Evolutionary conservation across 1,140 invertebrate genomes (phyloP).

Genomic region (Globodera ellingtonae): DNA sequence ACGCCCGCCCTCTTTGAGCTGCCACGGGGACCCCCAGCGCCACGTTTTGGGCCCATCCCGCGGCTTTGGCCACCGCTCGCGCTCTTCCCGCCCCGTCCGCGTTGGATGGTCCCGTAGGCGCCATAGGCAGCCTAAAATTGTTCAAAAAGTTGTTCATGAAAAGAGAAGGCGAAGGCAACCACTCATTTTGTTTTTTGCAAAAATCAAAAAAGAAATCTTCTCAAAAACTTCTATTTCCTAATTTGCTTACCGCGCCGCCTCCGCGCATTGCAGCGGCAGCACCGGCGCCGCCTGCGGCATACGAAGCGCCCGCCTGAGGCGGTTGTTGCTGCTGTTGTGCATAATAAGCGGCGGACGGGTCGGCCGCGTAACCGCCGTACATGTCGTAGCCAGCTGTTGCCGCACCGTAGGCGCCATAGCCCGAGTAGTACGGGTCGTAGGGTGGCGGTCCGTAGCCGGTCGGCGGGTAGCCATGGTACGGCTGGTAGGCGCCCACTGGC

Average conservation of each 20-base stretch:
- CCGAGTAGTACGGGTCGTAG: constrained; percentile 31
- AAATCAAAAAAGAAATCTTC: too few species aligned
- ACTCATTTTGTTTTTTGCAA: too few species aligned
- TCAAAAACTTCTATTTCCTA: too few species aligned
- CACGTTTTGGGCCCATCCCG: constrained; percentile 43
- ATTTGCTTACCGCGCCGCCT: not conserved
- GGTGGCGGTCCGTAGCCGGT: constrained; percentile 27
- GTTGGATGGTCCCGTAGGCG: constrained; percentile 22
- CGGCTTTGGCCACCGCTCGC: constrained; percentile 15
- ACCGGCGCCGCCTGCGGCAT: constrained; percentile 26
- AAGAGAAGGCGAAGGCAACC: too few species aligned
- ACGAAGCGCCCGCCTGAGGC: constrained; percentile 19
- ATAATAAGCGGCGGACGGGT: constrained; percentile 27
- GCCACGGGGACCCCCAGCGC: constrained; percentile 29
- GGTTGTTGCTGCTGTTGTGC: constrained; percentile 24
- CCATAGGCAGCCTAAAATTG: constrained; percentile 26
- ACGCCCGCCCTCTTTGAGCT: constrained; percentile 43
- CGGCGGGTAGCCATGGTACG: constrained; percentile 20
- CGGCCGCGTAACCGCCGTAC: constrained; percentile 33
- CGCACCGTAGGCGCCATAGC: constrained; percentile 31
- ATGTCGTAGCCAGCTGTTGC: constrained; percentile 25
- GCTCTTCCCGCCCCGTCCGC: constrained; percentile 35
- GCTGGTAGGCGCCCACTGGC: constrained; percentile 19
- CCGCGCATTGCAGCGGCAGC: not conserved
- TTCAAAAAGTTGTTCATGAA: not conserved